These are phyloP conservation scores for Amaurobius ferox DNA, from an alignment of 2,888 invertebrate genomes.

Conservation along the genomic window DNA sequence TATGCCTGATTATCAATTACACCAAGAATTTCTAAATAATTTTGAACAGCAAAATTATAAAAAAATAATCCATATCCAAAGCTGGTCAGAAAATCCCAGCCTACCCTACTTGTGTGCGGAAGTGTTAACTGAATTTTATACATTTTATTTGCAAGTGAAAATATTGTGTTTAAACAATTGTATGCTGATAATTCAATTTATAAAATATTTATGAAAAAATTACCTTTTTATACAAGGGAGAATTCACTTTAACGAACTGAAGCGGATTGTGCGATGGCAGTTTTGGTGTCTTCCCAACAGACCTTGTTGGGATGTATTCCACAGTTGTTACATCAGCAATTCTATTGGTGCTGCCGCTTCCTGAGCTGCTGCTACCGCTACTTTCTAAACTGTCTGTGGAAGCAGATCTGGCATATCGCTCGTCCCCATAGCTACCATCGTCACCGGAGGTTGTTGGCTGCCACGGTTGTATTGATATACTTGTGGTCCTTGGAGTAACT, in stretches of 20 bases:
- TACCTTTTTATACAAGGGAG: slow-evolving; percentile 74
- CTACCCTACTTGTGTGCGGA: no score
- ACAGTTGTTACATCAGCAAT: not conserved
- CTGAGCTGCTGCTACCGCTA: slow-evolving; percentile 21
- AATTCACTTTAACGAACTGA: slow-evolving; percentile 74
- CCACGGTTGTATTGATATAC: slow-evolving; percentile 39
- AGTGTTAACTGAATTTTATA: no score
- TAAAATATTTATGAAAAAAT: slow-evolving; percentile 1
- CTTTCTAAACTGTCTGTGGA: slow-evolving; percentile 58
- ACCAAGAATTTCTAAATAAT: no score
- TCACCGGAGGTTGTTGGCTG: slow-evolving; percentile 7
- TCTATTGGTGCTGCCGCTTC: slow-evolving; percentile 5
- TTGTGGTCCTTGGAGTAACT: slow-evolving; percentile 29
- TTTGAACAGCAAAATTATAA: no score
- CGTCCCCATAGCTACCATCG: slow-evolving; percentile 6
- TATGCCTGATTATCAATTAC: no score
- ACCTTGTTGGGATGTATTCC: slow-evolving; percentile 61
- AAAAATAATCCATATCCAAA: no score
- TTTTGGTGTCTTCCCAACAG: slow-evolving; percentile 42
- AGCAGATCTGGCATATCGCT: slow-evolving; percentile 32
- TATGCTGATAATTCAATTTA: no score
- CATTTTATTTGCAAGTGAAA: no score
- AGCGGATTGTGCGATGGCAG: slow-evolving; percentile 72
- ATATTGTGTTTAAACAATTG: no score
- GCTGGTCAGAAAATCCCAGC: no score